A percentile compares a stretch with the other conserved stretches of the same genome.
phyloP scores from a whole-genome alignment of 2,888 invertebrate species.

The Ornithoptera alexandrae region DNA sequence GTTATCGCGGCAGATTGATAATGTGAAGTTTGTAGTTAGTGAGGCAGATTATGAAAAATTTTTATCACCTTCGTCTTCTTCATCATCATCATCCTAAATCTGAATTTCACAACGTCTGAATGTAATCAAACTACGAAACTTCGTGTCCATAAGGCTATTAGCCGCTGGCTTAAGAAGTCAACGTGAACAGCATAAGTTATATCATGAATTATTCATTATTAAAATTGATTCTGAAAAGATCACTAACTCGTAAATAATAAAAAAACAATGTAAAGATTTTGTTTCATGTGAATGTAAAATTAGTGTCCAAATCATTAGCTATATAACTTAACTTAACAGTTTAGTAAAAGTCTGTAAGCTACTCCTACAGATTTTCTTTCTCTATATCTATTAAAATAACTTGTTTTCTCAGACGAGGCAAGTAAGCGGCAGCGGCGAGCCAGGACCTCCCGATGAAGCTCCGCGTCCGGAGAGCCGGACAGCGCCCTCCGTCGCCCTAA shows the following conservation, averaged over 20 bases:
- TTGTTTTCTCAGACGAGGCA: conserved; percentile 61
- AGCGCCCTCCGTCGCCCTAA: conserved; percentile 62
- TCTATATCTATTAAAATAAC: neutral
- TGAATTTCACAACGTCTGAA: too few species aligned
- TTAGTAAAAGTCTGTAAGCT: too few species aligned
- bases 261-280: too few species aligned
- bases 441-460: conserved; percentile 66
- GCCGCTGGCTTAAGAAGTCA: neutral
- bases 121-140: neutral
- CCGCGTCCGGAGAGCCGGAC: conserved; percentile 52
- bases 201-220: too few species aligned
- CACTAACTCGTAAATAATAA: too few species aligned
- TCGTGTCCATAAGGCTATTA: neutral
- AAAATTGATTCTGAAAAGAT: too few species aligned
- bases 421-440: conserved; percentile 67
- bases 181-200: neutral
- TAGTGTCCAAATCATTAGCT: too few species aligned
- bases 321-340: too few species aligned
- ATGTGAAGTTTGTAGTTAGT: neutral
- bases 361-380: too few species aligned
- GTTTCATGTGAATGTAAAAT: too few species aligned
- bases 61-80: too few species aligned
- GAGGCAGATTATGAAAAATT: neutral
- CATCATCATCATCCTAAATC: too few species aligned
- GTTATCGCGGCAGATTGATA: neutral